Base-by-base conservation (phyloP, 2,113 vertebrate species). In the Salvelinus sp. region DNA sequence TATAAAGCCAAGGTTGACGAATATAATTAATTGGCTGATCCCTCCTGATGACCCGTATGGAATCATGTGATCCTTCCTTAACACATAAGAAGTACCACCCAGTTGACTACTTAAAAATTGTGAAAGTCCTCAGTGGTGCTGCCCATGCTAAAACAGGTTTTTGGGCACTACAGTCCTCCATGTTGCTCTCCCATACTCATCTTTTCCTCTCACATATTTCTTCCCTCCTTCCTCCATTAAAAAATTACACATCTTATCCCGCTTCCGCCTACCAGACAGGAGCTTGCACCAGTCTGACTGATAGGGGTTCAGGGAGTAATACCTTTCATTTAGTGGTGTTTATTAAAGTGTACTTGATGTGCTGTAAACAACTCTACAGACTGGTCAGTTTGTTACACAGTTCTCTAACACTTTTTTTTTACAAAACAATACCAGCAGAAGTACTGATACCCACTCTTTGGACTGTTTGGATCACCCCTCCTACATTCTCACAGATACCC, bases 121-220 rank as follows among this genome's bases (percentile, higher is more conserved):
- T 44, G 9, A 44, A 44, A 44, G 38, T 44, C 38, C 38, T 10
- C 38, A 12, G 10, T 44, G 38, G 38, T 44, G 38, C 38, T 44
- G 38, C 38, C 38, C 38, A 44, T 44, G 38, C 38, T 12, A 44
- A 44, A 44, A 44, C 38, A 2, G 6, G 38, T 38, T 44, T 44
- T 44, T 44, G 38, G 38, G 38, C 9, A 44, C 38, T 44, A 44
- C 38, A 44, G 38, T 44, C 38, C 38, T 44, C 38, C 38, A 12
- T 44, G 9, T 44, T 44, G 7, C 38, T 44, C 38, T 44, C 38
- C 38, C 38, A 76, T 68, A 77, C 22, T 38, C 38, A 69, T 79
- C 72, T 66, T 79, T 81, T 75, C 74, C 67, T 47, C 66, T 54
- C 62, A 69, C 48, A 71, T 47, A 77, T 75, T 85, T 85, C 57